Base-by-base conservation (phyloP, 2,113 vertebrate species). In the Gopherus flavomarginatus region DNA sequence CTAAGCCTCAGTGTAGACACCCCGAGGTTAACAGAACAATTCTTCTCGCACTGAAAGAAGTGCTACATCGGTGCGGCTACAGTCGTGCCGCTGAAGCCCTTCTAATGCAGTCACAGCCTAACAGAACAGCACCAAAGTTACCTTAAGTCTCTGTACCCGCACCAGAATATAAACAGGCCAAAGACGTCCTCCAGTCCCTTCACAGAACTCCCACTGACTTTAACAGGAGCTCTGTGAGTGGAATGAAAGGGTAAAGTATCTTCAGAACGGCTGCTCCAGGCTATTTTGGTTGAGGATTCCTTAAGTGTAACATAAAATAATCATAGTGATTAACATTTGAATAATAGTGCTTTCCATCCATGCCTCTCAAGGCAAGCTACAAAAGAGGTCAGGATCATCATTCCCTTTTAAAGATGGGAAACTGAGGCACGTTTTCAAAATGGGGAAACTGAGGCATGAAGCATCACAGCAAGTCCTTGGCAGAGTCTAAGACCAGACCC, bases 11-110 rank as follows among this genome's bases (percentile, higher is more conserved):
- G 29, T 62, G 29, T 16, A 31, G 13, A 14, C 59, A 27, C 24
- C 5, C 24, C 8, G 11, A 62, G 29, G 59, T 13, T 16, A 13
- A 31, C 59, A 62, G 59, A 57, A 53, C 52, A 12, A 11, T 62
- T 31, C 59, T 31, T 62, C 29, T 31, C 11, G 29, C 59, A 4
- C 26, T 31, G 29, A 14, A 62, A 31, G 14, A 31, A 62, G 54
- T 26, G 54, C 54, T 26, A 56, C 54, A 24, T 26, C 24, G 24
- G 54, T 56, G 54, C 54, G 4, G 24, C 53, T 26, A 13, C 59
- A 7, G 13, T 13, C 3, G 29, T 14, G 59, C 11, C 2, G 5
- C 59, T 31, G 12, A 14, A 6, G 6, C 2, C 5, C 29, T 62
- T 62, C 59, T 62, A 31, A 11, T 6, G 29, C 13, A 62, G 27